These are phyloP conservation scores for Pangasius larnaudii DNA, from an alignment of 2,797 vertebrate genomes.

Conservation along the genomic window DNA sequence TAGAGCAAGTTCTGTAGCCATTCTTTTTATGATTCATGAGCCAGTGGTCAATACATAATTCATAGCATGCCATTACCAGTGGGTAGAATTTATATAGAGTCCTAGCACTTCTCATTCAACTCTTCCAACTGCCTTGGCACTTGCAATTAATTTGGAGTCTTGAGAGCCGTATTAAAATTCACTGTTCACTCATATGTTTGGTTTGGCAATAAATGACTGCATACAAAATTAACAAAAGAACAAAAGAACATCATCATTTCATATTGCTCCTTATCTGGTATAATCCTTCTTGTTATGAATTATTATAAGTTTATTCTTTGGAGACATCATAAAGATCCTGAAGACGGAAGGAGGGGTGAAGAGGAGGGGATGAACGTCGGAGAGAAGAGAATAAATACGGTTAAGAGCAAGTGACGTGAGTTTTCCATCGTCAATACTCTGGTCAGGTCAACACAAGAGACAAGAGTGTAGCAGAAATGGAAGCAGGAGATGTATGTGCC, in stretches of 20 bases:
- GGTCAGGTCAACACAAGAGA: slow-evolving; percentile 13
- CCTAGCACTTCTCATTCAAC: slow-evolving; percentile 34
- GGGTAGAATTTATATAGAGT: slow-evolving; percentile 41
- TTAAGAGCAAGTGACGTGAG: not conserved
- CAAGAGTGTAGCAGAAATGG: slow-evolving; percentile 1
- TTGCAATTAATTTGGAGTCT: slow-evolving; percentile 21
- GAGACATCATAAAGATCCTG: not conserved
- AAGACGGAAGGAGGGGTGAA: slow-evolving; percentile 4
- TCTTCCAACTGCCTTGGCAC: not conserved
- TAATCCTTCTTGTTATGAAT: not conserved
- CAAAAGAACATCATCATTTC: not conserved
- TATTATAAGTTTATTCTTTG: not conserved
- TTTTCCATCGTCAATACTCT: not conserved
- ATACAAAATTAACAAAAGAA: not conserved
- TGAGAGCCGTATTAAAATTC: slow-evolving; percentile 19
- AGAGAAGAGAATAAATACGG: not conserved
- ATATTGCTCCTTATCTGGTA: not conserved
- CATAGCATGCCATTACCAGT: slow-evolving; percentile 42
- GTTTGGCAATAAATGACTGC: not conserved
- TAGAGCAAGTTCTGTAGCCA: slow-evolving; percentile 36
- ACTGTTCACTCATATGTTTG: not conserved
- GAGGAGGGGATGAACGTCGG: not conserved
- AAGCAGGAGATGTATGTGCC: not conserved
- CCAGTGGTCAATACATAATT: slow-evolving; percentile 46
- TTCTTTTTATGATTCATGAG: slow-evolving; percentile 47